phyloP scores from a whole-genome alignment of 1,140 invertebrate species.

The Drosophila ercepeae region DNA sequence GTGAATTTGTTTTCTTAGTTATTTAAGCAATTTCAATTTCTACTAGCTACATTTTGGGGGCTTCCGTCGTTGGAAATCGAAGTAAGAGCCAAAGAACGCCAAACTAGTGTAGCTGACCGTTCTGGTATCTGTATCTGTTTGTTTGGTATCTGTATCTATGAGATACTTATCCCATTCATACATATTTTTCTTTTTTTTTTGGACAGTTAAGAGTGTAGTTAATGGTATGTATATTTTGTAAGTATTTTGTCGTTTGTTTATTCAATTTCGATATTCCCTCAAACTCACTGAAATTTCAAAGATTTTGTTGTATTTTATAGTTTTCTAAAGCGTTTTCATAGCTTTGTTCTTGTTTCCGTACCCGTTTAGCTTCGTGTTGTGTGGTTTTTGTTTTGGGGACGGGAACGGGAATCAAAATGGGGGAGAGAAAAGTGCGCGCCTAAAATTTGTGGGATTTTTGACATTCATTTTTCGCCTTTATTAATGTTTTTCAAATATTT shows the following conservation, averaged over 20 bases:
- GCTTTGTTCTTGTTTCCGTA: constrained; percentile 20
- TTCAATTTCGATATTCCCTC: constrained; percentile 16
- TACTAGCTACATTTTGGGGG: constrained; percentile 67
- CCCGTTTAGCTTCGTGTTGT: constrained; percentile 25
- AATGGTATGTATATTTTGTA: constrained; percentile 31
- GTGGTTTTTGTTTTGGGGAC: background rate
- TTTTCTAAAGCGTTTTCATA: constrained; percentile 16
- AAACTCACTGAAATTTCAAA: constrained; percentile 5
- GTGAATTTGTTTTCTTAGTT: constrained; percentile 46
- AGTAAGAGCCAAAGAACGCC: constrained; percentile 5
- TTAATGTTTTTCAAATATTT: constrained; percentile 71
- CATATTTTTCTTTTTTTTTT: background rate
- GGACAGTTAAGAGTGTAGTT: constrained; percentile 24
- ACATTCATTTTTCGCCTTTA: constrained; percentile 66
- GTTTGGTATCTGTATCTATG: constrained; percentile 1
- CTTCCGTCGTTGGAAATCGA: constrained; percentile 6
- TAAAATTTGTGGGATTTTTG: constrained; percentile 50
- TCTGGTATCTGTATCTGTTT: too few relatives aligned
- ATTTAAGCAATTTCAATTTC: constrained; percentile 78
- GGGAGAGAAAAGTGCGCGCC: constrained; percentile 52
- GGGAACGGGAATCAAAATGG: background rate
- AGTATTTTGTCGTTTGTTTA: too few relatives aligned
- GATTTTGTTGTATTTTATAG: constrained; percentile 10
- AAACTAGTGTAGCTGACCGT: constrained; percentile 1
- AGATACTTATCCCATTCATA: constrained; percentile 12